These are phyloP conservation scores for Papilio aristodemus DNA, from an alignment of 1,140 invertebrate genomes.

Conservation along the genomic window DNA sequence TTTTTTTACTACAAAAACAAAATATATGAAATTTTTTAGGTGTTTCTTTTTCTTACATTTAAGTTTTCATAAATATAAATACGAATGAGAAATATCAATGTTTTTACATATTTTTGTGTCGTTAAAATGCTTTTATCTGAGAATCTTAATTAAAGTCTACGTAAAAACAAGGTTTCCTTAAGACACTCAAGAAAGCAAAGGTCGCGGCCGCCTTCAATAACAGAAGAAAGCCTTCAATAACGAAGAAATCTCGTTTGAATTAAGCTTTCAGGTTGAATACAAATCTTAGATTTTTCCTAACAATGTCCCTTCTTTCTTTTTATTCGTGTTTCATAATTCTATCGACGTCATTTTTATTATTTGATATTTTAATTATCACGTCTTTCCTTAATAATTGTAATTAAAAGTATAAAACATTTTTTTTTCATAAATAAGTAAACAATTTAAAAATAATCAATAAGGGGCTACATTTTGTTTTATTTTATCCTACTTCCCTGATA, in stretches of 20 bases:
- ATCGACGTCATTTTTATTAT: too few relatives aligned
- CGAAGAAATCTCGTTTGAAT: conserved; percentile 14
- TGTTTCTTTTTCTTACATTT: neutral
- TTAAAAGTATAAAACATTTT: too few relatives aligned
- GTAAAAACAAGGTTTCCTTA: conserved; percentile 8
- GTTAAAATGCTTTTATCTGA: conserved; percentile 6
- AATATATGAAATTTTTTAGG: too few relatives aligned
- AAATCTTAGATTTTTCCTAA: conserved; percentile 4
- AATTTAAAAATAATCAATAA: too few relatives aligned
- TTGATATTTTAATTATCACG: too few relatives aligned
- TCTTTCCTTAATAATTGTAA: too few relatives aligned
- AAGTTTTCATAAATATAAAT: neutral
- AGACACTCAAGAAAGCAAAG: conserved; percentile 14
- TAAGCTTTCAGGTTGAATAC: conserved; percentile 1
- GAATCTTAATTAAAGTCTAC: neutral
- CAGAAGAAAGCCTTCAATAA: conserved; percentile 19
- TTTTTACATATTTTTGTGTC: neutral
- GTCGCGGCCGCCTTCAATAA: conserved; percentile 1
- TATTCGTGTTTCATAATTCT: too few relatives aligned
- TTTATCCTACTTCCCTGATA: too few relatives aligned
- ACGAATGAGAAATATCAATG: neutral
- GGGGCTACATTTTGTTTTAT: too few relatives aligned
- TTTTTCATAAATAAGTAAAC: too few relatives aligned
- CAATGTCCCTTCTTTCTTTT: neutral
- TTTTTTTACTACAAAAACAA: too few relatives aligned